phyloP scores from a whole-genome alignment of 2,888 invertebrate genomes.

The Spatulosminthurus flaviceps region DNA sequence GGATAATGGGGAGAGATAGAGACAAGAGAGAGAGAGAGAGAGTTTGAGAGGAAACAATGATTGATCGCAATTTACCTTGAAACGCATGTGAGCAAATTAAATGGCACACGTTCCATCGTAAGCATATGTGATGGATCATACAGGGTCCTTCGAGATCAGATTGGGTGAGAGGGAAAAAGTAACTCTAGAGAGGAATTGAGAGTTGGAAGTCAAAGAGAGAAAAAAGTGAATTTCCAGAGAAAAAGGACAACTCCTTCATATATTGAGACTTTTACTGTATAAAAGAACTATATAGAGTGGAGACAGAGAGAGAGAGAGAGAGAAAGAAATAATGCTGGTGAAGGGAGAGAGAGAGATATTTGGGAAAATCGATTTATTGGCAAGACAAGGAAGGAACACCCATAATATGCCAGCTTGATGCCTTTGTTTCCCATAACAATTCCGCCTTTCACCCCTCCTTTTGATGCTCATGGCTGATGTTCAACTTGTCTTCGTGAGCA shows the following conservation, averaged over 20 bases:
- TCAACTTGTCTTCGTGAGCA: conserved; percentile 43
- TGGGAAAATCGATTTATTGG: conserved; percentile 48
- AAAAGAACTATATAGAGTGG: too few species aligned
- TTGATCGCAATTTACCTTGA: conserved; percentile 18
- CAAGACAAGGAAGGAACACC: conserved; percentile 47
- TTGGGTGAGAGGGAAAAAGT: conserved; percentile 18
- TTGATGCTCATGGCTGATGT: conserved; percentile 45
- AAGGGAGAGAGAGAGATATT: conserved; percentile 30
- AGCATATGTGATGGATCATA: conserved; percentile 32
- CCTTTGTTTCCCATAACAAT: conserved; percentile 49
- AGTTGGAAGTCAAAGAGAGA: neutral
- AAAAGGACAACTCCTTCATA: conserved; percentile 10
- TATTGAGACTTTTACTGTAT: too few species aligned
- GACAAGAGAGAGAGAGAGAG: too few species aligned
- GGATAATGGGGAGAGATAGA: too few species aligned
- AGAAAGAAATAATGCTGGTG: neutral
- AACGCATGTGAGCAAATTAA: conserved; percentile 24
- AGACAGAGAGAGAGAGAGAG: conserved; percentile 6
- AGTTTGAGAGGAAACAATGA: conserved; percentile 13
- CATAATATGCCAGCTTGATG: conserved; percentile 49
- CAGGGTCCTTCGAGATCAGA: conserved; percentile 15
- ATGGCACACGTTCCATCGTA: conserved; percentile 1
- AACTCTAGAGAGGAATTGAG: too few species aligned
- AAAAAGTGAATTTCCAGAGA: conserved; percentile 5
- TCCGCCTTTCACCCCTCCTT: conserved; percentile 46